These are phyloP conservation scores for Mobula birostris DNA, from an alignment of 2,113 vertebrate genomes.

Conservation along the genomic window DNA sequence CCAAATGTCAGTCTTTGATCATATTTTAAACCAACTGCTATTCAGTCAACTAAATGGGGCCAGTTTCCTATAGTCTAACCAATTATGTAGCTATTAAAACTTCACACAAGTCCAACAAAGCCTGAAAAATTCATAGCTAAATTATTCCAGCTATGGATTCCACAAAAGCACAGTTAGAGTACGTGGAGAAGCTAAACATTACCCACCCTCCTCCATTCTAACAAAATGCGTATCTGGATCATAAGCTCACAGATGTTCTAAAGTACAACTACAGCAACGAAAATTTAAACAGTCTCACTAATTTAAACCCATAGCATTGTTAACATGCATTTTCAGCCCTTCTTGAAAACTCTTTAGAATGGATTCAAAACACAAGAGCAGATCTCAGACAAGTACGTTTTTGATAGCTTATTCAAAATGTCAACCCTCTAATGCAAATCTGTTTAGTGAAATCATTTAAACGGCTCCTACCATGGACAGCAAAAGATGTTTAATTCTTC, in stretches of 20 bases:
- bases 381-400: background rate
- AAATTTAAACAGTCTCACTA: background rate
- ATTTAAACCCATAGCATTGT: background rate
- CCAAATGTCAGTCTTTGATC: slow-evolving; percentile 1
- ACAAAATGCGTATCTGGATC: background rate
- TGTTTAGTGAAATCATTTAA: background rate
- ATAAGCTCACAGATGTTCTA: background rate
- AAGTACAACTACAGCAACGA: background rate
- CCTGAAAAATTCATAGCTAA: background rate
- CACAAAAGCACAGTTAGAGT: background rate
- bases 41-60: background rate
- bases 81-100: background rate
- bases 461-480: background rate
- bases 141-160: background rate
- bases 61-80: background rate
- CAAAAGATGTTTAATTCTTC: background rate
- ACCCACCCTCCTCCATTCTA: background rate
- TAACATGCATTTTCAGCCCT: background rate
- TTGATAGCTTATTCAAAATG: background rate
- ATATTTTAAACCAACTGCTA: background rate
- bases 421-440: background rate
- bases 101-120: background rate
- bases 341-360: background rate
- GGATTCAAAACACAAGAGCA: too few species aligned
- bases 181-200: background rate